Evolutionary conservation across 2,797 vertebrate species (phyloP).

Genomic region (Sebastes cheni): DNA sequence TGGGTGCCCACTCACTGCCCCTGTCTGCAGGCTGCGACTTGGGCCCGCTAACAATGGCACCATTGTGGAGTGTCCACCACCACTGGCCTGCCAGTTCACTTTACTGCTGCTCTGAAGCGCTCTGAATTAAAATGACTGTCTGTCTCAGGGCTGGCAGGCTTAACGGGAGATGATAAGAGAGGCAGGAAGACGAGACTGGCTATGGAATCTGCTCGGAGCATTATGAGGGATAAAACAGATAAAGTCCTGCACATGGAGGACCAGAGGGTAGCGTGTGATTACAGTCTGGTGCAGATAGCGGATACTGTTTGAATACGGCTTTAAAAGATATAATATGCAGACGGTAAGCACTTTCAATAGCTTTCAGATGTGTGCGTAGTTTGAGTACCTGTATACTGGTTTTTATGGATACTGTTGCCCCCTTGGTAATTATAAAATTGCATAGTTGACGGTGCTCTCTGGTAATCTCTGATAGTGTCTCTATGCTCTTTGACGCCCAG

Average conservation of each 20-base stretch:
- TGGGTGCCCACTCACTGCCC: constrained; percentile 46
- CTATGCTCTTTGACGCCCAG: constrained; percentile 91
- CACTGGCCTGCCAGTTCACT: constrained; percentile 16
- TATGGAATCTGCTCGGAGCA: constrained; percentile 44
- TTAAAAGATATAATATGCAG: not conserved
- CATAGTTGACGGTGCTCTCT: constrained; percentile 92
- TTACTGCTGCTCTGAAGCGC: constrained; percentile 20
- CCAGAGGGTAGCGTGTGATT: constrained; percentile 28
- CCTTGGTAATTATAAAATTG: constrained; percentile 97
- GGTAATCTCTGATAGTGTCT: constrained; percentile 85
- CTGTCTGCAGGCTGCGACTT: constrained; percentile 39
- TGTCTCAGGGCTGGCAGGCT: constrained; percentile 30
- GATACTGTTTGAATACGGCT: constrained; percentile 20
- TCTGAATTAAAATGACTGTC: constrained; percentile 23
- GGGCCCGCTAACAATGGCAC: constrained; percentile 46
- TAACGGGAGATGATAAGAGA: constrained; percentile 42
- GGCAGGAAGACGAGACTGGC: constrained; percentile 36
- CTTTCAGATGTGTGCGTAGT: constrained; percentile 16
- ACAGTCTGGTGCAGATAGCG: constrained; percentile 39
- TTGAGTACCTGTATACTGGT: constrained; percentile 90
- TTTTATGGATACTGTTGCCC: constrained; percentile 89
- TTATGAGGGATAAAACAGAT: constrained; percentile 45
- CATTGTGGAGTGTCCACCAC: constrained; percentile 47
- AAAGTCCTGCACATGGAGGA: constrained; percentile 31
- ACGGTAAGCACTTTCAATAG: not conserved